Evolutionary conservation across 2,888 invertebrate genomes (phyloP).

Genomic region (Hemaris fuciformis): DNA sequence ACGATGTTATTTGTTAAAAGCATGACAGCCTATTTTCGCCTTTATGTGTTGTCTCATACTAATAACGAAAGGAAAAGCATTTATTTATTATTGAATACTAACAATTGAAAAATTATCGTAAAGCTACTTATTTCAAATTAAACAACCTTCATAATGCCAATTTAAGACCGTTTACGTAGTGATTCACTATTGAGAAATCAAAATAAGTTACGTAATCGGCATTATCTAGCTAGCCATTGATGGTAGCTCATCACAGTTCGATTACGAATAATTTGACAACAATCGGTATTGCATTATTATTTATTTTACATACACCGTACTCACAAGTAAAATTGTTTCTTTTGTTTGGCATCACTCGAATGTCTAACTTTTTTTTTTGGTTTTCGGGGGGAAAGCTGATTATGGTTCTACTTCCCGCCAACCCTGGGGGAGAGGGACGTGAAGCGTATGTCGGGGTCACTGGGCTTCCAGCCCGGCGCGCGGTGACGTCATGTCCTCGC

Average conservation of each 20-base stretch:
- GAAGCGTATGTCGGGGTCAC: no score
- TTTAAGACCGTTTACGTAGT: neutral
- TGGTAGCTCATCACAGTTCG: neutral
- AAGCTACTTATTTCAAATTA: neutral
- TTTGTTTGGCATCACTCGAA: no score
- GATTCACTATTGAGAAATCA: neutral
- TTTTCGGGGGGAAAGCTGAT: no score
- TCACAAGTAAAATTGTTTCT: neutral
- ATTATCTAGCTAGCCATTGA: neutral
- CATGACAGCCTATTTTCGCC: no score
- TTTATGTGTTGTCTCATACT: no score
- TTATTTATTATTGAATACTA: neutral
- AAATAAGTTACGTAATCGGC: neutral
- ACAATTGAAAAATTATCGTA: neutral
- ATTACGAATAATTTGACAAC: neutral
- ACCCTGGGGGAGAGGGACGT: no score
- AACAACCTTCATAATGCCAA: neutral
- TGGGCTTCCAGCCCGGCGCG: no score
- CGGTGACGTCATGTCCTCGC: no score
- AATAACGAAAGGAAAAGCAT: neutral
- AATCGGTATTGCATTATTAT: neutral
- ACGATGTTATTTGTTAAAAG: no score
- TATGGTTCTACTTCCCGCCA: no score
- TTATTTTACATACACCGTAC: neutral
- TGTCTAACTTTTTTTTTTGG: no score